These are phyloP conservation scores for Parotia lawesii DNA, from an alignment of 2,113 vertebrate genomes.

Conservation along the genomic window DNA sequence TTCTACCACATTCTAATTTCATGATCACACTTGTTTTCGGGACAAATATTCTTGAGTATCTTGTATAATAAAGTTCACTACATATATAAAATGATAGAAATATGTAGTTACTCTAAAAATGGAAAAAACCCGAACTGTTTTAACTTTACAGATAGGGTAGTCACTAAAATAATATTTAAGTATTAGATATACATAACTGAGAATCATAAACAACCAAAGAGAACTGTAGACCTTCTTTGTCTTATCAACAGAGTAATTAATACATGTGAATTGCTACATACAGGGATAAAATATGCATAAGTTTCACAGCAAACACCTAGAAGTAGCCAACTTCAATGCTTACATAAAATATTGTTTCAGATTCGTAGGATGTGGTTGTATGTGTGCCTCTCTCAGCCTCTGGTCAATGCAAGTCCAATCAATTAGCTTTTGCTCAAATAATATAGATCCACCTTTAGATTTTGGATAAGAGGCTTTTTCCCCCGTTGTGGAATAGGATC, in stretches of 20 bases:
- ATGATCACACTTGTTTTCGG: not conserved
- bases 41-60: not conserved
- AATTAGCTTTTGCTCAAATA: not conserved
- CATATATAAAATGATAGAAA: not conserved
- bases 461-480: not conserved
- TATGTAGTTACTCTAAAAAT: not conserved
- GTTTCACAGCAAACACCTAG: not conserved
- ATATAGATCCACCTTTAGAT: not conserved
- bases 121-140: accelerated
- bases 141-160: not conserved
- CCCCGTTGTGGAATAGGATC: not conserved
- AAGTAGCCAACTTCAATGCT: not conserved
- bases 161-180: not conserved
- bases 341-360: not conserved
- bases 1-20: not conserved
- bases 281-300: not conserved
- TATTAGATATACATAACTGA: not conserved
- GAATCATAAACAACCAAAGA: not conserved
- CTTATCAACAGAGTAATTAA: not conserved
- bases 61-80: not conserved
- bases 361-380: not conserved
- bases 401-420: not conserved
- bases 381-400: not conserved
- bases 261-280: not conserved
- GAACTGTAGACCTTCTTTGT: not conserved